These are phyloP conservation scores for Paraescarpia echinospica DNA, from an alignment of 1,140 invertebrate species.

Conservation along the genomic window DNA sequence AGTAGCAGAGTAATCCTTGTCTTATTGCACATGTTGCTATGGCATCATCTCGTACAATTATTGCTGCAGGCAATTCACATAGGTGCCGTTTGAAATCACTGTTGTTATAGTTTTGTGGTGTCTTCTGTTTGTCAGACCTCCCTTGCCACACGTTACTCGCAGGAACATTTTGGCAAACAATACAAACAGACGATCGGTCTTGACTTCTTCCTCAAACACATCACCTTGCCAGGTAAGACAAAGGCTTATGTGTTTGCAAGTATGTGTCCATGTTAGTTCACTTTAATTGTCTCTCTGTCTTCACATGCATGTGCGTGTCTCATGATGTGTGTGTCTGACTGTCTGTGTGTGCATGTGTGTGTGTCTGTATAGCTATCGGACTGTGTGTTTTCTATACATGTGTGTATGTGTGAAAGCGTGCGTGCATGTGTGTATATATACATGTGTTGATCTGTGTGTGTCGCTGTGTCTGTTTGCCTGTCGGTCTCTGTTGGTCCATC, in stretches of 20 bases:
- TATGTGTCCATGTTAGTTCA: too few relatives aligned
- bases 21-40: too few relatives aligned
- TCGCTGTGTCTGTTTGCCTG: too few relatives aligned
- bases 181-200: conserved; percentile 76
- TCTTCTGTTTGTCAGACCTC: conserved; percentile 63
- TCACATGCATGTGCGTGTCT: too few relatives aligned
- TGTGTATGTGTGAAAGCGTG: not conserved
- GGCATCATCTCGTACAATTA: too few relatives aligned
- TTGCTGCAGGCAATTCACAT: too few relatives aligned
- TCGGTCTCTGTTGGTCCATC: too few relatives aligned
- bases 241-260: not conserved
- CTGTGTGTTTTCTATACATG: not conserved
- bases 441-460: not conserved
- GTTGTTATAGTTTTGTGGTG: not conserved
- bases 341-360: not conserved
- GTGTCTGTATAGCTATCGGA: not conserved
- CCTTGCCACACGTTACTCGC: conserved; percentile 70
- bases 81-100: too few relatives aligned
- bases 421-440: not conserved
- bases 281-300: too few relatives aligned
- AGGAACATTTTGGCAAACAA: conserved; percentile 74
- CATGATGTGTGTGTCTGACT: not conserved
- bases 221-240: conserved; percentile 67
- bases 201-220: conserved; percentile 76
- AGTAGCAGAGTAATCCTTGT: too few relatives aligned